A percentile compares a stretch with the other conserved stretches of the same genome.
Conservation (phyloP, 2,113 vertebrate genomes). For the human region DNA sequence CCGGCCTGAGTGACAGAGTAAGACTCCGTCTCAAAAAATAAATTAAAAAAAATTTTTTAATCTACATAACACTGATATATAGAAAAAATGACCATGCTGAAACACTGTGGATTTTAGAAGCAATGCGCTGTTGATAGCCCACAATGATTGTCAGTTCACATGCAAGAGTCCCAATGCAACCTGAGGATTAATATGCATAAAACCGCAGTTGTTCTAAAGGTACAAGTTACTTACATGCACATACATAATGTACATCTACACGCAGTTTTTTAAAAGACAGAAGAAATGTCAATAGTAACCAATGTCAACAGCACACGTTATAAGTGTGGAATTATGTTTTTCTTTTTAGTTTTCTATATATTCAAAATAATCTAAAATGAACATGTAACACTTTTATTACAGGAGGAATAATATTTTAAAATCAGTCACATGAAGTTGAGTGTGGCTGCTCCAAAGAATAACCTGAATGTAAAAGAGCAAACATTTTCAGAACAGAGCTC, state of each 20-base stretch:
- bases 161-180: background rate
- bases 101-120: background rate
- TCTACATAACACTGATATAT: background rate
- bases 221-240: background rate
- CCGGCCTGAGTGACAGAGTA: no score
- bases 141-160: background rate
- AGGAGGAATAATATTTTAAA: background rate
- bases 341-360: constrained; percentile 6
- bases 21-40: no score
- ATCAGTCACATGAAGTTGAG: background rate
- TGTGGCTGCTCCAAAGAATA: background rate
- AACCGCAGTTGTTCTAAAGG: background rate
- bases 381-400: background rate
- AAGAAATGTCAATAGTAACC: background rate
- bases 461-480: background rate
- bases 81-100: background rate
- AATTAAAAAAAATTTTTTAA: no score
- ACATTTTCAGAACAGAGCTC: background rate
- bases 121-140: background rate
- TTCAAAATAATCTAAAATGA: constrained; percentile 36
- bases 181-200: background rate
- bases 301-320: background rate
- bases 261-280: background rate
- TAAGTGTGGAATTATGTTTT: background rate
- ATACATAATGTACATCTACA: background rate